Evolutionary conservation across 2,888 invertebrate genomes (phyloP).

Genomic region (Scotopteryx bipunctaria): DNA sequence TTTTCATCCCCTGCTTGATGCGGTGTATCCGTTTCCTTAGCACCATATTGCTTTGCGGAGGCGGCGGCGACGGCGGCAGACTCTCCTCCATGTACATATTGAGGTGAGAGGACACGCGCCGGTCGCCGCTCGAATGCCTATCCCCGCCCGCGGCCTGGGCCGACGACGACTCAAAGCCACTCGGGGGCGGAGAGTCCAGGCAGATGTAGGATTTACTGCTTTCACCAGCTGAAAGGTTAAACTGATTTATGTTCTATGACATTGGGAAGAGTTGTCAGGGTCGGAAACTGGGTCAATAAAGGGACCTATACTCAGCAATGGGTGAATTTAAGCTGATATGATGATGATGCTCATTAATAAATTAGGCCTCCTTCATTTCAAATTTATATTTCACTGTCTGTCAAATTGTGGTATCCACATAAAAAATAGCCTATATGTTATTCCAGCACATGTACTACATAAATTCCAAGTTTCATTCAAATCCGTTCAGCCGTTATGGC

Average conservation of each 20-base stretch:
- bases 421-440: too few relatives aligned
- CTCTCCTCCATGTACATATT: conserved; percentile 75
- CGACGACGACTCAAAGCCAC: conserved; percentile 78
- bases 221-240: conserved; percentile 71
- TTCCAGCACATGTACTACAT: too few relatives aligned
- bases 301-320: too few relatives aligned
- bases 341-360: too few relatives aligned
- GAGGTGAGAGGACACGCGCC: conserved; percentile 61
- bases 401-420: too few relatives aligned
- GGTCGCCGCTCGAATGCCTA: conserved; percentile 68
- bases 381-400: too few relatives aligned
- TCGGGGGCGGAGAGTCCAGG: conserved; percentile 83
- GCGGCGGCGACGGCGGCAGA: conserved; percentile 82
- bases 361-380: too few relatives aligned
- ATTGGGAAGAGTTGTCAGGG: too few relatives aligned
- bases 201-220: conserved; percentile 83
- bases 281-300: too few relatives aligned
- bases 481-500: too few relatives aligned
- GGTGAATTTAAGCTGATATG: too few relatives aligned
- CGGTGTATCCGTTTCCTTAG: conserved; percentile 93
- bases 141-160: conserved; percentile 71
- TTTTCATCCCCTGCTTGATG: conserved; percentile 95
- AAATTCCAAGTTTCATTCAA: too few relatives aligned
- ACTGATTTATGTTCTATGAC: background rate
- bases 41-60: conserved; percentile 93